Percentiles rank a stretch among this genome's conserved stretches.
Evolutionary conservation across 2,113 vertebrate genomes (phyloP).

Genomic region (Turnix velox): DNA sequence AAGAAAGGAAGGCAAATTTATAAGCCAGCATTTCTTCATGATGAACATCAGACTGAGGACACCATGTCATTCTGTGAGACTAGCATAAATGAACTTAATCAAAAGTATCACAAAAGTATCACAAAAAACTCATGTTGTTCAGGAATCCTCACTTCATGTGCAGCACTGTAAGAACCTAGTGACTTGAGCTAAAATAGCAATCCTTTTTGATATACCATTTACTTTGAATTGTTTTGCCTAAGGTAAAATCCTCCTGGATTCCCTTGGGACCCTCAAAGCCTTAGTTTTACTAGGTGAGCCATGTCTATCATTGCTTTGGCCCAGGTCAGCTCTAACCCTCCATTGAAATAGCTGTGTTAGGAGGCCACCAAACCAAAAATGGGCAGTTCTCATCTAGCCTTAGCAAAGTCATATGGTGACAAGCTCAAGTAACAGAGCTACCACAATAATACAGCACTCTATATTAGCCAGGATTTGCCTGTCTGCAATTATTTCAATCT

Average conservation of each 20-base stretch:
- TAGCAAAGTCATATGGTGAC: not conserved
- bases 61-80: not conserved
- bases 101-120: not conserved
- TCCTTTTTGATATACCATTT: not conserved
- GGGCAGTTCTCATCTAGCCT: not conserved
- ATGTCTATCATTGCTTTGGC: not conserved
- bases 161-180: not conserved
- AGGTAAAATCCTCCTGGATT: not conserved
- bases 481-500: not conserved
- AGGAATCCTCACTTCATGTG: not conserved
- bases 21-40: not conserved
- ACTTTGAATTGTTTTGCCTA: not conserved
- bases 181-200: not conserved
- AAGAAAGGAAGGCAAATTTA: not conserved
- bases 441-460: not conserved
- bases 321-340: not conserved
- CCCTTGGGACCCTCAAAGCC: not conserved
- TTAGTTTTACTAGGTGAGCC: not conserved
- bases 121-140: not conserved
- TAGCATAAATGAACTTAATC: not conserved
- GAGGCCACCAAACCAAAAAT: not conserved
- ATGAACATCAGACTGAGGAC: not conserved
- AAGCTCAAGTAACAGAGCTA: not conserved
- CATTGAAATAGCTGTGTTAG: not conserved
- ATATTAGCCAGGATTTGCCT: not conserved